Evolutionary conservation across 2,113 vertebrate genomes (phyloP).

Genomic region (Barnardius zonarius): DNA sequence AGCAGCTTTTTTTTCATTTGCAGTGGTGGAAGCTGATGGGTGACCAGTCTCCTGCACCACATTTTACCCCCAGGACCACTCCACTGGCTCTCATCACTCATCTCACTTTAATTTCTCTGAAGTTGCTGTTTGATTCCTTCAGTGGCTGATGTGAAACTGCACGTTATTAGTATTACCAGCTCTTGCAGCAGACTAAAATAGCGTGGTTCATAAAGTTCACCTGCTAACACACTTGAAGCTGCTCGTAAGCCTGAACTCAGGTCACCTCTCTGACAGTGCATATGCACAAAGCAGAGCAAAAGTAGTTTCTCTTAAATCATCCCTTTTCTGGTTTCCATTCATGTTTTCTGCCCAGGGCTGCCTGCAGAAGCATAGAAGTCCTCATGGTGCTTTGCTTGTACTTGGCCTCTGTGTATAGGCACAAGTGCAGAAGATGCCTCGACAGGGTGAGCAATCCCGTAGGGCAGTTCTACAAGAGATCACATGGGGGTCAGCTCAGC

Average conservation of each 20-base stretch:
- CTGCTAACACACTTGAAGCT: rapidly evolving
- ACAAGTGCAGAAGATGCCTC: rapidly evolving
- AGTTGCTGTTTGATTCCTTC: neutral
- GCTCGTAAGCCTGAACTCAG: neutral
- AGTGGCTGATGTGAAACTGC: neutral
- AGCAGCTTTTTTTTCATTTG: neutral
- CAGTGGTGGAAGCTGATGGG: neutral
- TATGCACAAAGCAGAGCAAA: rapidly evolving
- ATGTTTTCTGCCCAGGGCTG: neutral
- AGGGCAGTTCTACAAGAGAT: neutral
- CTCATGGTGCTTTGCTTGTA: neutral
- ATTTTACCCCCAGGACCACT: no score
- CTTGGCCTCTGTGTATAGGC: rapidly evolving
- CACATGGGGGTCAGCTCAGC: neutral
- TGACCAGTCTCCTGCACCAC: neutral
- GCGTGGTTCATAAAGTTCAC: neutral
- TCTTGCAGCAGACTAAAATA: rapidly evolving
- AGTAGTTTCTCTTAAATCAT: neutral
- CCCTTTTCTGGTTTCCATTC: neutral
- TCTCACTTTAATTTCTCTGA: neutral
- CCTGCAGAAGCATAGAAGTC: neutral
- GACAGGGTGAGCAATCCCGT: rapidly evolving
- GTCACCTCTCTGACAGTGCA: neutral
- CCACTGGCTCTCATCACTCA: neutral
- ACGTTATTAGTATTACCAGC: rapidly evolving